Evolutionary conservation across 2,888 invertebrate genomes (phyloP).

Genomic region (Netelia inedita): DNA sequence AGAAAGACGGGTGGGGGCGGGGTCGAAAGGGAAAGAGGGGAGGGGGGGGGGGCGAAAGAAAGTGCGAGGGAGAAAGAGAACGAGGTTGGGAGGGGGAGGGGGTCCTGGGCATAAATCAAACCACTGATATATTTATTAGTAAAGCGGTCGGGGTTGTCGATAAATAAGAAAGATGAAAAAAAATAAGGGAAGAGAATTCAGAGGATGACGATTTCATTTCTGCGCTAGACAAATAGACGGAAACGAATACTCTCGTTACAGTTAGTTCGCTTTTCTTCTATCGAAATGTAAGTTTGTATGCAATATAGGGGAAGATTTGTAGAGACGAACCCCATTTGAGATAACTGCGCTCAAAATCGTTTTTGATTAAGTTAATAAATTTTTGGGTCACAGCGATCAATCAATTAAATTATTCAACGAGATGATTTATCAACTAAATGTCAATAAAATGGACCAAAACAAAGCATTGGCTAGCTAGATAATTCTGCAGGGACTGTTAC

Average conservation of each 20-base stretch:
- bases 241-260: constrained; percentile 47
- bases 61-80: constrained; percentile 24
- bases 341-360: no score
- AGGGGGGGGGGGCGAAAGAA: constrained; percentile 51
- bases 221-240: constrained; percentile 27
- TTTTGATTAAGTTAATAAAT: no score
- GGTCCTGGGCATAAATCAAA: constrained; percentile 45
- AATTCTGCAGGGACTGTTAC: no score
- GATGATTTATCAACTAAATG: no score
- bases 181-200: not conserved
- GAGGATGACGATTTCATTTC: not conserved
- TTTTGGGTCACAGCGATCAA: no score
- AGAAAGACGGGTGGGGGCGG: constrained; percentile 22
- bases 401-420: no score
- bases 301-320: not conserved
- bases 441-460: no score
- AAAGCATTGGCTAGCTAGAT: no score
- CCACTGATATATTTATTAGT: constrained; percentile 50
- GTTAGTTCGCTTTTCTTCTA: constrained; percentile 40
- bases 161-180: constrained; percentile 41
- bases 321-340: no score
- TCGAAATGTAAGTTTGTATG: constrained; percentile 6
- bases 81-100: constrained; percentile 10
- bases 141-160: constrained; percentile 59
- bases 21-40: not conserved